These are phyloP conservation scores for Channa striata DNA, from an alignment of 2,797 vertebrate species.

Conservation along the genomic window DNA sequence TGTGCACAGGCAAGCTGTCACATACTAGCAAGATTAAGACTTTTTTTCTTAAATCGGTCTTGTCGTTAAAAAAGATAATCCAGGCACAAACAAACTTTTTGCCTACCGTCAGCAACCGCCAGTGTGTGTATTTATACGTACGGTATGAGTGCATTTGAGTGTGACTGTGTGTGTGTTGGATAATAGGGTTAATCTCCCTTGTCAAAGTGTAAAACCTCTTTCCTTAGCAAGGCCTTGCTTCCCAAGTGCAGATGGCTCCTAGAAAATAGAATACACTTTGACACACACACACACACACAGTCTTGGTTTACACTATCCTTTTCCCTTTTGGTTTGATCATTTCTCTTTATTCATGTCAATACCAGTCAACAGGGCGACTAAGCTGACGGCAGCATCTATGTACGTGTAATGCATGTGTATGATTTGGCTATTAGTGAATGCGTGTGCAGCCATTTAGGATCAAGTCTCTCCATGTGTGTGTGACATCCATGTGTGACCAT, in stretches of 20 bases:
- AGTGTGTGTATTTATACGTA: constrained; percentile 10
- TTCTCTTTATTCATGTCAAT: constrained; percentile 53
- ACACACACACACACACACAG: not conserved
- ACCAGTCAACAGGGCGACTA: constrained; percentile 36
- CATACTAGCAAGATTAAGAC: constrained; percentile 51
- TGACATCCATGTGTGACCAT: constrained; percentile 34
- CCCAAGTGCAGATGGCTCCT: constrained; percentile 67
- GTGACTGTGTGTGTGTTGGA: constrained; percentile 24
- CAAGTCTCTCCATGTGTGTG: constrained; percentile 33
- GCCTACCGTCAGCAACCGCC: constrained; percentile 53
- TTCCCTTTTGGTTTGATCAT: constrained; percentile 45
- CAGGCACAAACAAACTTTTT: constrained; percentile 58
- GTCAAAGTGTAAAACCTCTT: constrained; percentile 68
- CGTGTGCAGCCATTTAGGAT: constrained; percentile 37
- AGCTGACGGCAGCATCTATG: constrained; percentile 12
- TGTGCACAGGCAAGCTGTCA: constrained; percentile 35
- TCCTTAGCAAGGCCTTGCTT: constrained; percentile 54
- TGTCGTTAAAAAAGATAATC: constrained; percentile 56
- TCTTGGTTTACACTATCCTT: constrained; percentile 37
- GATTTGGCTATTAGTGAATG: not conserved
- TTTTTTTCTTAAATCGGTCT: constrained; percentile 40
- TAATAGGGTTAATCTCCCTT: constrained; percentile 68
- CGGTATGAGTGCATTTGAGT: constrained; percentile 17
- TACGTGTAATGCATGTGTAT: not conserved
- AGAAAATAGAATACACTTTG: constrained; percentile 57